Evolutionary conservation across 2,113 vertebrate species (phyloP), one percentile per base, ranked within the genome.

Genomic region (Megalops atlanticus): DNA sequence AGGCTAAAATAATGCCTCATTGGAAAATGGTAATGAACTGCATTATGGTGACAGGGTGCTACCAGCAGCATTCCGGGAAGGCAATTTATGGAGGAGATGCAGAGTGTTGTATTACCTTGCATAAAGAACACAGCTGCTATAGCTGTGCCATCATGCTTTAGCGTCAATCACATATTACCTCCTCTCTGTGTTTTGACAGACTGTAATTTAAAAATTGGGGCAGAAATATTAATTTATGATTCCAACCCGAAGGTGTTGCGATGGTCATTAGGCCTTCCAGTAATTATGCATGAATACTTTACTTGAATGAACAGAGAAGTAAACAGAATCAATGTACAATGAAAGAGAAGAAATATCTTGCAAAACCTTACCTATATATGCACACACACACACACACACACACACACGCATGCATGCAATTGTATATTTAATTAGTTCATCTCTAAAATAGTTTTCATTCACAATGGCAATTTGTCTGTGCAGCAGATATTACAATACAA

Each of bases 11-110:
- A 74, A 73, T 41, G 33, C 47, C 2, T 39, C 64, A 49, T 45
- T 21, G 52, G 11, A n/a, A 3, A 40, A 27, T 52, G 27, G 72
- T 83, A 83, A 79, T 74, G 77, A 83, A 83, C 77, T 79, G 77
- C 70, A 73, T 47, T 79, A 73, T 47, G 58, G 18, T 47, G 80
- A 81, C 64, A 45, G 80, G 73, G 49, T 47, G 54, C 39, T 18
- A 58, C 18, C 70, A 40, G 3, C 58, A 21, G 71, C 47, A 74
- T 83, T 43, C 52, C 36, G 54, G 70, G 76, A 74, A 74, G 24
- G 77, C 77, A 82, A 82, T 79, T 74, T 73, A 45, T 15, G 77
- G 39, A 35, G 45, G 33, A 73, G 69, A 68, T n/a, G 33, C 40
- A n/a, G 33, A 45, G 11, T 15, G 16, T 24, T 71, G 52, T 21